Evolutionary conservation across 2,888 invertebrate genomes (phyloP).

Genomic region (Nematopogon swammerdamellus): DNA sequence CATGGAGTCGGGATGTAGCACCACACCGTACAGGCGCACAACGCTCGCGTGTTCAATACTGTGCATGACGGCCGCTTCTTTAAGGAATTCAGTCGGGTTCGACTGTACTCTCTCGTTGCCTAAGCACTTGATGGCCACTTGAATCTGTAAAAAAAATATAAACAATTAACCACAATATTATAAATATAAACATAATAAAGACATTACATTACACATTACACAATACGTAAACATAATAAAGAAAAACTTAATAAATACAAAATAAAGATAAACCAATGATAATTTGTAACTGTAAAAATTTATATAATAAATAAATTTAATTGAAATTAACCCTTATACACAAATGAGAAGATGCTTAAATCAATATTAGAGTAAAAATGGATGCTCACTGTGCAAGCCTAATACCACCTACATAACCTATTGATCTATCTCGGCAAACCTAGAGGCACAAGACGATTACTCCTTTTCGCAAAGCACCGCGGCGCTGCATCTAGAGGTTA

Average conservation of each 20-base stretch:
- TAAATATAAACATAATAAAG: not conserved
- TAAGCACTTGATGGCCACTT: conserved; percentile 96
- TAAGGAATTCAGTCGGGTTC: conserved; percentile 94
- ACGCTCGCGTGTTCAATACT: conserved; percentile 96
- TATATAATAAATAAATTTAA: too few species aligned
- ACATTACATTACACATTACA: not conserved
- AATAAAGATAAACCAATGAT: not conserved
- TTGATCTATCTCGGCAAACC: too few species aligned
- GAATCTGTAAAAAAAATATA: conserved; percentile 63
- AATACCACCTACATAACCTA: too few species aligned
- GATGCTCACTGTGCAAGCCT: too few species aligned
- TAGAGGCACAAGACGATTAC: too few species aligned
- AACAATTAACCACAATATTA: not conserved
- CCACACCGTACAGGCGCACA: conserved; percentile 96
- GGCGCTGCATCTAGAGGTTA: too few species aligned
- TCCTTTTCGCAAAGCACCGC: too few species aligned
- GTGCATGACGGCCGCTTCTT: conserved; percentile 98
- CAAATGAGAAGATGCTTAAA: too few species aligned
- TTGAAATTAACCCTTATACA: too few species aligned
- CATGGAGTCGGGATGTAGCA: conserved; percentile 84
- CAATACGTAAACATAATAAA: not conserved
- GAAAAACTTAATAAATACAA: conserved; percentile 6
- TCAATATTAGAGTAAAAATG: too few species aligned
- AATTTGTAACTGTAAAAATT: too few species aligned
- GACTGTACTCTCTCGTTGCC: conserved; percentile 94